Percentiles rank a stretch among this genome's conserved stretches.
Conservation (phyloP, 2,888 invertebrate species). For the Mesorhabditis belari region DNA sequence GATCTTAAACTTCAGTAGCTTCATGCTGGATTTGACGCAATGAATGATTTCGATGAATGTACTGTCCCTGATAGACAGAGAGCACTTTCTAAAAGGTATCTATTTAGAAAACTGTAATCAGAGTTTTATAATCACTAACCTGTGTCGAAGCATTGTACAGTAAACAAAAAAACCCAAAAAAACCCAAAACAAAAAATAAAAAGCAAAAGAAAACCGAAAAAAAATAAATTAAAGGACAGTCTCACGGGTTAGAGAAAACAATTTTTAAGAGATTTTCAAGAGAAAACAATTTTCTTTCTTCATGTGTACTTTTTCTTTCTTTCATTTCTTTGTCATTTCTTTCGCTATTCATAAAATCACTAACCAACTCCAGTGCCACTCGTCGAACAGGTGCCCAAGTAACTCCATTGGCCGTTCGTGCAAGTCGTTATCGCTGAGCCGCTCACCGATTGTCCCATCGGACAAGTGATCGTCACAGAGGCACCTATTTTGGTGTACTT, state of each 20-base stretch:
- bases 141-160: too few relatives aligned
- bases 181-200: background rate
- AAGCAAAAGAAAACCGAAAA: background rate
- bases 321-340: background rate
- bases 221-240: background rate
- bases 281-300: too few relatives aligned
- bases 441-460: slow-evolving; percentile 10
- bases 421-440: slow-evolving; percentile 17
- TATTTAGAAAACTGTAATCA: too few relatives aligned
- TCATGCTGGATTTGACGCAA: too few relatives aligned
- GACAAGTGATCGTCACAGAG: background rate
- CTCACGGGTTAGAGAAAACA: too few relatives aligned
- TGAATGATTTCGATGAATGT: too few relatives aligned
- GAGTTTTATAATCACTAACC: too few relatives aligned
- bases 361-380: background rate
- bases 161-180: background rate
- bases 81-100: too few relatives aligned
- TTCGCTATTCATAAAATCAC: background rate
- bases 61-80: too few relatives aligned
- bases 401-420: slow-evolving; percentile 15
- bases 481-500: too few relatives aligned
- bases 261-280: too few relatives aligned
- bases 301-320: background rate
- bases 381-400: slow-evolving; percentile 15
- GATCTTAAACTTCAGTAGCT: too few relatives aligned